phyloP scores from a whole-genome alignment of 1,140 invertebrate genomes.

The Lerema accius region DNA sequence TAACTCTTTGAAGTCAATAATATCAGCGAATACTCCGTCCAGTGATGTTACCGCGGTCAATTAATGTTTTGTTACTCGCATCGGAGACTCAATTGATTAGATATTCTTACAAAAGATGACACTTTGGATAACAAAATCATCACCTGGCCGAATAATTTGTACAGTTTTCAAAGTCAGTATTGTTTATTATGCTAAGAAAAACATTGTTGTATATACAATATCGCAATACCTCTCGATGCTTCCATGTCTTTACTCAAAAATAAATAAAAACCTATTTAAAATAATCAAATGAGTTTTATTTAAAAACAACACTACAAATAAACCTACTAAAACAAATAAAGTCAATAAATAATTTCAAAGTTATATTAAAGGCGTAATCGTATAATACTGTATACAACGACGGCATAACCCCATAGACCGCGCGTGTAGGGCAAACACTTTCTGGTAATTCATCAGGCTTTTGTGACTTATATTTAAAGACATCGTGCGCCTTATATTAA shows the following conservation, averaged over 20 bases:
- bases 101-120: slow-evolving; percentile 20
- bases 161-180: slow-evolving; percentile 47
- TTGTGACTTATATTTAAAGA: no score
- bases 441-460: no score
- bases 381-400: no score
- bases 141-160: slow-evolving; percentile 12
- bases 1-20: slow-evolving; percentile 18
- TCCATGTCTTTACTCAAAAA: slow-evolving; percentile 48
- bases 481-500: no score
- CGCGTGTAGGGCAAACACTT: no score
- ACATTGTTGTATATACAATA: slow-evolving; percentile 47
- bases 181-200: slow-evolving; percentile 38
- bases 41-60: slow-evolving; percentile 26
- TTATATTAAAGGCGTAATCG: background rate
- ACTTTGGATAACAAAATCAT: slow-evolving; percentile 13
- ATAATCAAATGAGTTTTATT: slow-evolving; percentile 32
- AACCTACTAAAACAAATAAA: slow-evolving; percentile 31
- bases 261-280: slow-evolving; percentile 46
- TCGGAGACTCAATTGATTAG: slow-evolving; percentile 8
- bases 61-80: slow-evolving; percentile 29
- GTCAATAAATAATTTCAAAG: background rate
- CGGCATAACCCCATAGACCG: no score
- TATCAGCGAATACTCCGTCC: slow-evolving; percentile 29
- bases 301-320: slow-evolving; percentile 24
- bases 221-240: slow-evolving; percentile 53